Base-by-base conservation (phyloP, 2,888 invertebrate species). In the Nomada lathburiana region DNA sequence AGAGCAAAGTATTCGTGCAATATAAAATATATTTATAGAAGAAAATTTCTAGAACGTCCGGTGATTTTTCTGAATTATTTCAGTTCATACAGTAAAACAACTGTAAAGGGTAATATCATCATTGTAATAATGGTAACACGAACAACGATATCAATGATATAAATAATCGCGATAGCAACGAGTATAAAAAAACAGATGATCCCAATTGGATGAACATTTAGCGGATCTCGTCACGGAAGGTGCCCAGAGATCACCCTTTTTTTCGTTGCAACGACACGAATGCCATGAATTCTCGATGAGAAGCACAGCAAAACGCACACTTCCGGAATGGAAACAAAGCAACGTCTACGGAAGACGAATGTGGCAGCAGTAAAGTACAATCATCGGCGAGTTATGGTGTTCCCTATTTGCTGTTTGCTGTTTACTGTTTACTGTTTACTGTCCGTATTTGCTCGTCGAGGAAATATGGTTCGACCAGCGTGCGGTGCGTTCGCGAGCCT, bases 351-450 rank as follows among this genome's bases (percentile, higher is more conserved):
- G 20, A 16, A 68, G 74, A 74, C 50, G 59, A 50, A 74, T 74
- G 74, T 26, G 68, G 23, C 59, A 10, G n/a, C 36, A 16, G 59
- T 74, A 68, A 74, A 74, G 59, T 23, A 68, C 68, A 52, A 74
- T 74, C 68, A 68, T 59, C 59, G 68, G 13, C 36, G 68, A 60
- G 50, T 74, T 74, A 74, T 18, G 52, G 60, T 60, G 23, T 50
- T 26, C 4, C 23, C n/a, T 47, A 16, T 47, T 47, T 47, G 42
- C 36, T 11, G n/a, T 59, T 68, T 59, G 16, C 50, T 26, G n/a
- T 59, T 68, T 60, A 11, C 50, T 26, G 47, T 47, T 47, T 47
- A 23, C 36, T 11, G n/a, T 59, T 68, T 60, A 20, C 50, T 26
- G 59, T 60, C 50, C 36, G 47, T 26, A 11, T 52, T 73, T 42